Percentiles rank a stretch among this genome's conserved stretches.
Conservation (phyloP, 2,113 vertebrate genomes). For the Forbesichthys agassizii region DNA sequence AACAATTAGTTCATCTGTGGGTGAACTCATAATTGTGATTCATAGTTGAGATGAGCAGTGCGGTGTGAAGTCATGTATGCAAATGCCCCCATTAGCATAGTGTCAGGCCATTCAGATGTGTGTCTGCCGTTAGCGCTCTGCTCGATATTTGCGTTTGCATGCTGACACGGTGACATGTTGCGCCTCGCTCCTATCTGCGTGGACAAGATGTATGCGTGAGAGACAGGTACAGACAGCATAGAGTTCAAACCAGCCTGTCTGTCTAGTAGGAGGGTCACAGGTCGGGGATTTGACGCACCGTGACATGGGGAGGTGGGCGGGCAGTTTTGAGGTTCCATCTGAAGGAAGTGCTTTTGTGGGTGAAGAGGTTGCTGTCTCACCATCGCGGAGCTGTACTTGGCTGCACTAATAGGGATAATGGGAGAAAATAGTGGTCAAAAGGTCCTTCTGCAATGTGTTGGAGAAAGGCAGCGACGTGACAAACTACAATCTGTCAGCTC, state of each 20-base stretch:
- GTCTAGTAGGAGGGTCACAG: slow-evolving; percentile 36
- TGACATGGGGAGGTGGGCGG: slow-evolving; percentile 20
- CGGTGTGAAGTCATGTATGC: slow-evolving; percentile 63
- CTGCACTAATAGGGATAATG: slow-evolving; percentile 56
- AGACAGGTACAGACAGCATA: slow-evolving; percentile 5
- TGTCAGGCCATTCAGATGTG: slow-evolving; percentile 51
- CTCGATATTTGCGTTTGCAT: slow-evolving; percentile 21
- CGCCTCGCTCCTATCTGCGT: background rate
- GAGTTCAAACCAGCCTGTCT: slow-evolving; percentile 13
- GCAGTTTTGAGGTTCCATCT: slow-evolving; percentile 42
- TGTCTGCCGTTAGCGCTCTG: slow-evolving; percentile 49
- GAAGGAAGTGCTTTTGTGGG: slow-evolving; percentile 34
- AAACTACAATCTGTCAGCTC: slow-evolving; percentile 57
- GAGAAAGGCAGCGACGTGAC: slow-evolving; percentile 57
- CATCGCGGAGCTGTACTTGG: slow-evolving; percentile 48
- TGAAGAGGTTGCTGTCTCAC: slow-evolving; percentile 50
- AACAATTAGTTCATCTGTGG: no score
- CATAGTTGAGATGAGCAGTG: slow-evolving; percentile 58
- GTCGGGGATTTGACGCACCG: slow-evolving; percentile 41
- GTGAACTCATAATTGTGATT: slow-evolving; percentile 45
- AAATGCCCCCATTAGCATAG: slow-evolving; percentile 63
- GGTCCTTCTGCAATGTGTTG: slow-evolving; percentile 52
- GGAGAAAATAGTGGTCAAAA: slow-evolving; percentile 70
- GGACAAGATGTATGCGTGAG: slow-evolving; percentile 17
- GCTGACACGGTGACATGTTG: slow-evolving; percentile 23